Conservation (phyloP, 2,797 vertebrate species). For the Argya squamiceps region DNA sequence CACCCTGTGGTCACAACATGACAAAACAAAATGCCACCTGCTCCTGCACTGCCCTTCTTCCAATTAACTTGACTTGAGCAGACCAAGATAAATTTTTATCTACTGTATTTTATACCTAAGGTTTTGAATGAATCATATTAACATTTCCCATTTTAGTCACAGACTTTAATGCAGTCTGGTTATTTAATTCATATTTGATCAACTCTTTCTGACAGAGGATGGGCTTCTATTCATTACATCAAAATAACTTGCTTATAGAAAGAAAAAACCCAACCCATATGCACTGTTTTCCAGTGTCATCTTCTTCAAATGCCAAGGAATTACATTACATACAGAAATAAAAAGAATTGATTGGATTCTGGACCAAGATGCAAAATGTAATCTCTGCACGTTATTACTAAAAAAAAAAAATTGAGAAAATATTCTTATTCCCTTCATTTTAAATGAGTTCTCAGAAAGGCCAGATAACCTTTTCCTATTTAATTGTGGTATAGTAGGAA, state of each 20-base stretch:
- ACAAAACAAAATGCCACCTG: not conserved
- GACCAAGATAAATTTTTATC: not conserved
- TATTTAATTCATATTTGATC: slow-evolving; percentile 6
- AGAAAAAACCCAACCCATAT: not conserved
- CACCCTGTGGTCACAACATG: not conserved
- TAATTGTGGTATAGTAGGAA: not conserved
- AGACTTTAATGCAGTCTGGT: not conserved
- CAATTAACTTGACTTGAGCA: not conserved
- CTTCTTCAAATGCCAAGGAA: not conserved
- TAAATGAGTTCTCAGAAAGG: slow-evolving; percentile 9
- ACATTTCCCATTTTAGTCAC: not conserved
- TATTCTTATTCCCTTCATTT: not conserved
- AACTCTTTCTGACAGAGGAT: not conserved
- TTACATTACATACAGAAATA: slow-evolving; percentile 1
- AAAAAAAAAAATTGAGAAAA: not conserved
- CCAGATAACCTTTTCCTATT: not conserved
- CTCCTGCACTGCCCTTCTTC: not conserved
- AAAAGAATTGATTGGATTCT: not conserved
- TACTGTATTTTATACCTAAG: not conserved
- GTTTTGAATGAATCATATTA: not conserved
- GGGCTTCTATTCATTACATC: not conserved
- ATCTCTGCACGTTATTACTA: not conserved
- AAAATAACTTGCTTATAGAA: not conserved
- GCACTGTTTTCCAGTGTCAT: not conserved
- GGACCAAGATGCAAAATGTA: not conserved